phyloP scores from a whole-genome alignment of 2,888 invertebrate genomes.

The Drosophila antonietae region DNA sequence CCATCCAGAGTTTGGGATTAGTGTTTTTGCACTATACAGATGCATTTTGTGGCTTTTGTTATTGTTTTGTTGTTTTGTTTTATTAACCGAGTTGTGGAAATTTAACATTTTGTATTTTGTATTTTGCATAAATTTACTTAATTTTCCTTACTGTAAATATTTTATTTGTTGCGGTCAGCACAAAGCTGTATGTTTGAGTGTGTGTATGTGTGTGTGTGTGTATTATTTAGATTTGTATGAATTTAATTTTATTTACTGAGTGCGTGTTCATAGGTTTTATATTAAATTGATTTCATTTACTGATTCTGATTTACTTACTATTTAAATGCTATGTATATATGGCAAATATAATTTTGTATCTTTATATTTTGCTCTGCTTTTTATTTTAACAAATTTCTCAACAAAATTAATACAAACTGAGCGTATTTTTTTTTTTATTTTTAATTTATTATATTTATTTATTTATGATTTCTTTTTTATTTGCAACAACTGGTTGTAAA shows the following conservation, averaged over 20 bases:
- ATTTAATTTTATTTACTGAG: constrained; percentile 13
- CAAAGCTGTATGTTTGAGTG: background rate
- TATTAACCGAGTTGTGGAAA: constrained; percentile 58
- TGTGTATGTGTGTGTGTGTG: background rate
- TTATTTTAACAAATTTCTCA: constrained; percentile 55
- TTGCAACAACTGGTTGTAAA: constrained; percentile 29
- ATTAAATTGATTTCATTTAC: constrained; percentile 62
- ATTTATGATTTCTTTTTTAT: constrained; percentile 11
- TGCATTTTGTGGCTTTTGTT: constrained; percentile 56
- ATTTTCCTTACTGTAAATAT: constrained; percentile 42
- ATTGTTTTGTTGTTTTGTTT: constrained; percentile 51
- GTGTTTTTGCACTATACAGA: constrained; percentile 58
- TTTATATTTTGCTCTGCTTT: constrained; percentile 30
- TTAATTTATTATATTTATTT: constrained; percentile 30
- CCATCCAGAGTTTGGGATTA: constrained; percentile 58
- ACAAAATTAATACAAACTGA: constrained; percentile 64
- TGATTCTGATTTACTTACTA: constrained; percentile 56
- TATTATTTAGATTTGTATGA: constrained; percentile 5
- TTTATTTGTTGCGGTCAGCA: constrained; percentile 42
- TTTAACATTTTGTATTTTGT: constrained; percentile 75
- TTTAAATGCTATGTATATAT: constrained; percentile 59
- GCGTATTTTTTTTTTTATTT: constrained; percentile 13
- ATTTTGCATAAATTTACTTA: constrained; percentile 65
- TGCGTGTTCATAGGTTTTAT: constrained; percentile 36
- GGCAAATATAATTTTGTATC: constrained; percentile 47